Conservation (phyloP, 2,113 vertebrate species). For the Gymnogyps californianus region DNA sequence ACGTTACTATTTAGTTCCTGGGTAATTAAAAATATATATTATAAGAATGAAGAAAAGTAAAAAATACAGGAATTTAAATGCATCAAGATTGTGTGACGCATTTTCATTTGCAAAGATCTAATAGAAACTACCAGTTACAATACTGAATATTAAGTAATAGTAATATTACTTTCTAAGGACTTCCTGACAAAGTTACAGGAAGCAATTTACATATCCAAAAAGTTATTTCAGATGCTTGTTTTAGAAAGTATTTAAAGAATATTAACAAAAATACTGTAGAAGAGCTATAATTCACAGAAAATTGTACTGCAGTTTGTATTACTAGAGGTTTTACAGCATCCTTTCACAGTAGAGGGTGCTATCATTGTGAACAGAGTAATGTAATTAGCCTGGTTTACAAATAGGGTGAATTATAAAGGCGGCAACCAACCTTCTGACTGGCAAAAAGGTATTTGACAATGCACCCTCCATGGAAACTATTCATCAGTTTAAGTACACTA, state of each 20-base stretch:
- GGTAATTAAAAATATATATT: neutral
- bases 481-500: neutral
- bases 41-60: neutral
- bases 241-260: neutral
- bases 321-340: neutral
- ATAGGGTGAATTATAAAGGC: neutral
- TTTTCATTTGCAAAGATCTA: neutral
- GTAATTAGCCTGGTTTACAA: neutral
- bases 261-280: neutral
- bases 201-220: neutral
- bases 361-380: neutral
- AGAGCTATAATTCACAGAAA: neutral
- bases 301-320: neutral
- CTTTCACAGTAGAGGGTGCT: neutral
- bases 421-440: neutral
- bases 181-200: neutral
- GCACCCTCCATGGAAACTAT: neutral
- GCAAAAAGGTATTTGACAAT: neutral
- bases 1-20: neutral
- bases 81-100: neutral
- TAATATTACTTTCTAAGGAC: neutral
- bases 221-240: neutral
- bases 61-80: neutral
- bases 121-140: neutral
- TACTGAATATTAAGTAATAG: neutral